Evolutionary conservation across 2,797 vertebrate genomes (phyloP).

Genomic region (Phaenicophaeus curvirostris): DNA sequence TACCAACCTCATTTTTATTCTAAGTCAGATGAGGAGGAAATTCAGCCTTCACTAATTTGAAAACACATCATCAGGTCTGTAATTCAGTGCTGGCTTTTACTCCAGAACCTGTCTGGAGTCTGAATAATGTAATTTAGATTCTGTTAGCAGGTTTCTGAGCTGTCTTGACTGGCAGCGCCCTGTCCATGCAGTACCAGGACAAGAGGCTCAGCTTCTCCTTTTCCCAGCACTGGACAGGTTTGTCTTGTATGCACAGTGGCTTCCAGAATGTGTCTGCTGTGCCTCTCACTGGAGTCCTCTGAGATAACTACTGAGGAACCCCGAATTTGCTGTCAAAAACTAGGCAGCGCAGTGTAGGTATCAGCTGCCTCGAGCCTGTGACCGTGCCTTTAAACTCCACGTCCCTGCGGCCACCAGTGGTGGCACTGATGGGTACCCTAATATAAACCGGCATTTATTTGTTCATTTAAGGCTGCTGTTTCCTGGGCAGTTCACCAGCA

Average conservation of each 20-base stretch:
- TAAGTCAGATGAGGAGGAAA: constrained; percentile 33
- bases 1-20: not conserved
- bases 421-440: not conserved
- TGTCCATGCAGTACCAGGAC: not conserved
- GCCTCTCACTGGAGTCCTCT: not conserved
- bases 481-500: not conserved
- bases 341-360: not conserved
- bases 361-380: not conserved
- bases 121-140: constrained; percentile 18
- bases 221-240: not conserved
- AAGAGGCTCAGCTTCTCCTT: not conserved
- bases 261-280: not conserved
- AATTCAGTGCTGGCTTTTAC: not conserved
- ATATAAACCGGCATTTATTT: not conserved
- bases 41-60: not conserved
- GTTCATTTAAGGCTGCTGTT: not conserved
- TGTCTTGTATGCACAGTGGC: not conserved
- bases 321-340: not conserved
- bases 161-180: not conserved
- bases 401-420: not conserved
- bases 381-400: not conserved
- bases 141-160: not conserved
- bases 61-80: not conserved
- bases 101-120: constrained; percentile 9
- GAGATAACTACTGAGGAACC: not conserved